Evolutionary conservation across 2,888 invertebrate genomes (phyloP).

Genomic region (Pteria penguin): DNA sequence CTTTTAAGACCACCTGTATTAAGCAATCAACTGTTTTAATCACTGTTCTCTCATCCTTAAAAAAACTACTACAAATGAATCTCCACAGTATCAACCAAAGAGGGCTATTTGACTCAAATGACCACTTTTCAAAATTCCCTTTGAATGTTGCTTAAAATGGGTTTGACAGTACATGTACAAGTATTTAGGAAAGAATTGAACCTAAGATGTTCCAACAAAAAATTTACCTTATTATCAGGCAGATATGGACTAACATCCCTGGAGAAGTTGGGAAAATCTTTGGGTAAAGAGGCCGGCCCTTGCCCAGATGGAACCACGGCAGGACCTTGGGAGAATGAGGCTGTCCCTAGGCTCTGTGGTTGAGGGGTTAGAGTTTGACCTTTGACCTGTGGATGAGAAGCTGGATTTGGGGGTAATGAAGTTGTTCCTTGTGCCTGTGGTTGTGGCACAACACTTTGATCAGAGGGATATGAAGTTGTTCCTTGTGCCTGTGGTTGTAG

Average conservation of each 20-base stretch:
- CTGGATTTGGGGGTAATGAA: slow-evolving; percentile 27
- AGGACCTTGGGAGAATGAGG: slow-evolving; percentile 23
- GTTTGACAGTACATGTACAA: too few species aligned
- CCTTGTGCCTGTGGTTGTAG: slow-evolving; percentile 6
- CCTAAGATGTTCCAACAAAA: background rate
- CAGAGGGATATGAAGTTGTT: slow-evolving; percentile 24
- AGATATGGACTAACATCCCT: background rate
- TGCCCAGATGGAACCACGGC: slow-evolving; percentile 27
- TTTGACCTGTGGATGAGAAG: slow-evolving; percentile 12
- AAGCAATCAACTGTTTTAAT: too few species aligned
- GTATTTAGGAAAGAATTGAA: too few species aligned
- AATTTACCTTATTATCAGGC: slow-evolving; percentile 2
- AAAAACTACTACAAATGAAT: too few species aligned
- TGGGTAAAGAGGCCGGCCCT: too few species aligned
- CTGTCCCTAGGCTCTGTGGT: slow-evolving; percentile 5
- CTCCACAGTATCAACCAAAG: too few species aligned
- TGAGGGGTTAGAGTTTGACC: background rate
- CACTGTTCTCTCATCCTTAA: too few species aligned
- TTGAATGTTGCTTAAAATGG: too few species aligned
- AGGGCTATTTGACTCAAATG: too few species aligned
- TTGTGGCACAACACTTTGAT: too few species aligned
- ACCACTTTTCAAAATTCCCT: too few species aligned
- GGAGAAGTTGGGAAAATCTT: background rate
- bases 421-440: slow-evolving; percentile 37
- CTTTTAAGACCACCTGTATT: too few species aligned